Evolutionary conservation across 2,888 invertebrate species (phyloP).

Genomic region (Trissolcus japonicus): DNA sequence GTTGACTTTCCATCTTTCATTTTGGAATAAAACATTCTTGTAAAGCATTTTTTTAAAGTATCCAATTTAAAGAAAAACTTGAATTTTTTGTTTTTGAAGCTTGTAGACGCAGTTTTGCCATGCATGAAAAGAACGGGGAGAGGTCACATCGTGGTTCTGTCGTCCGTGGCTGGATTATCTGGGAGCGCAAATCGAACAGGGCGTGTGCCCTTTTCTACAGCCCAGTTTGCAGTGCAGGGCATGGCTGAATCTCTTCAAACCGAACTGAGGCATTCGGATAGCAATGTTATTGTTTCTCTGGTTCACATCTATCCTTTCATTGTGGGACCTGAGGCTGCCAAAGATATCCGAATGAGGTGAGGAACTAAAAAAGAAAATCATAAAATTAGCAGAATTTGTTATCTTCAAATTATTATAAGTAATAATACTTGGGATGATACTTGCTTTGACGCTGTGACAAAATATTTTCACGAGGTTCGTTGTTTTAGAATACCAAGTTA

Average conservation of each 20-base stretch:
- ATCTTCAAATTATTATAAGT: no score
- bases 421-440: neutral
- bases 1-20: no score
- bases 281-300: slow-evolving; percentile 80
- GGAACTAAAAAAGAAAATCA: neutral
- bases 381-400: neutral
- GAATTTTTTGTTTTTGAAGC: slow-evolving; percentile 71
- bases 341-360: slow-evolving; percentile 80
- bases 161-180: slow-evolving; percentile 81
- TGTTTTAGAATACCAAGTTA: slow-evolving; percentile 80
- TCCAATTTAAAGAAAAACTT: no score
- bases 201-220: slow-evolving; percentile 80
- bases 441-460: no score
- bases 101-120: slow-evolving; percentile 80
- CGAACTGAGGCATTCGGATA: slow-evolving; percentile 79
- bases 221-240: slow-evolving; percentile 83
- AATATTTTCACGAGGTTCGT: neutral
- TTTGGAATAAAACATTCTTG: no score
- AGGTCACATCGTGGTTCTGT: slow-evolving; percentile 81
- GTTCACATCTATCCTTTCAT: slow-evolving; percentile 82
- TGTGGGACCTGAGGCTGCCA: slow-evolving; percentile 77
- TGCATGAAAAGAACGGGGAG: slow-evolving; percentile 79
- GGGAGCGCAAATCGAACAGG: slow-evolving; percentile 77
- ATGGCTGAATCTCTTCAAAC: slow-evolving; percentile 81
- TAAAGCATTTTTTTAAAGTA: no score